These are phyloP conservation scores for Eilema sororculum DNA, from an alignment of 2,888 invertebrate genomes.

Conservation along the genomic window DNA sequence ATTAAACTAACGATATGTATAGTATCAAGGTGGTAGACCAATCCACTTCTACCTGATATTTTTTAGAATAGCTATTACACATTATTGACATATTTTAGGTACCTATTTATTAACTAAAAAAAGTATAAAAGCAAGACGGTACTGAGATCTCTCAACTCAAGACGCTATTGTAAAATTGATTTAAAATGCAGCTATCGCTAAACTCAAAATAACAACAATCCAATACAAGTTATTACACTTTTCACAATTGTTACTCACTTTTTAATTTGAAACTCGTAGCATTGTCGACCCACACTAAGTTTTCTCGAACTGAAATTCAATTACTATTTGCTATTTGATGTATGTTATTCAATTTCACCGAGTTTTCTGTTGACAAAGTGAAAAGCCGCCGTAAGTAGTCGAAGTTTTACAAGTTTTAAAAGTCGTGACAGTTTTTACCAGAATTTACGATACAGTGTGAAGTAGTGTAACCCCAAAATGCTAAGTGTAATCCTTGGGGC, in stretches of 20 bases:
- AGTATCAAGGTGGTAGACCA: neutral
- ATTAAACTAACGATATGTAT: neutral
- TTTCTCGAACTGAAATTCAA: conserved; percentile 48
- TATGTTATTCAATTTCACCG: conserved; percentile 56
- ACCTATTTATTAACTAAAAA: too few relatives aligned
- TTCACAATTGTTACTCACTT: conserved; percentile 17
- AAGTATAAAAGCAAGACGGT: too few relatives aligned
- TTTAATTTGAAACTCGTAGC: conserved; percentile 24
- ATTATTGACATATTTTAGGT: too few relatives aligned
- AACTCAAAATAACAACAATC: conserved; percentile 13
- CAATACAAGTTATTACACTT: conserved; percentile 11
- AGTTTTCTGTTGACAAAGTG: conserved; percentile 63
- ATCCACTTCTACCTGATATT: neutral
- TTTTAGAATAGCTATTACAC: neutral
- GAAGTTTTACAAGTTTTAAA: conserved; percentile 57
- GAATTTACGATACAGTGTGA: conserved; percentile 55
- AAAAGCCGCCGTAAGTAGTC: conserved; percentile 59
- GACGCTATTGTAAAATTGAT: neutral
- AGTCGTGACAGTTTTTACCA: conserved; percentile 64
- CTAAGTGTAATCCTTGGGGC: conserved; percentile 8
- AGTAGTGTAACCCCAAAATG: conserved; percentile 18
- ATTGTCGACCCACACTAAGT: conserved; percentile 31
- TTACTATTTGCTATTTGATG: conserved; percentile 52
- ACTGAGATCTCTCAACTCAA: neutral
- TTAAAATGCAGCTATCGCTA: neutral